Base-by-base conservation (phyloP, 1,140 invertebrate genomes). In the Musca vetustissima region DNA sequence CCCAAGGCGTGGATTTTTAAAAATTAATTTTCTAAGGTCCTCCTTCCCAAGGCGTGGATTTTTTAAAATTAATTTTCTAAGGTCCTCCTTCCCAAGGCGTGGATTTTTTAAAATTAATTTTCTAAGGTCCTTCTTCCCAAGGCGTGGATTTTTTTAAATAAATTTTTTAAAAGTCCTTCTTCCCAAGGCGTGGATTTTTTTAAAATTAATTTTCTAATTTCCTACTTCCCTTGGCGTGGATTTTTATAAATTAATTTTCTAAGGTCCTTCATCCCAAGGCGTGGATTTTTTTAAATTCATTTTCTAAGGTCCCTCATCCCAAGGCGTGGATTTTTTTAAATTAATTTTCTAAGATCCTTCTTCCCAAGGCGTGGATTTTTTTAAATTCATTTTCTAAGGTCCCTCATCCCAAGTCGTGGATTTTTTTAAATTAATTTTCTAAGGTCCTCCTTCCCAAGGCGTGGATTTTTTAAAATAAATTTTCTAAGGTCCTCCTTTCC, bases 371-470 rank as follows among this genome's bases (percentile, higher is more conserved):
- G 22, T 53, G 50, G 28, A 28, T 28, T 28, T 28, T 28, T 50
- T 13, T 52, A 67, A 67, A 67, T 32, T 53, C 53, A 67, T 53
- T 67, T 25, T 50, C 53, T 53, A 67, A 67, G 15, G 65, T 32
- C 17, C 17, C 9, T n/a, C 48, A 50, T 4, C 48, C 19, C 24
- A 28, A 66, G 50, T 4, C 28, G 28, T 28, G 28, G 28, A 28
- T 28, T 28, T 28, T 3, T 28, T 8, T 28, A 28, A 28, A 8
- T n/a, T n/a, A 28, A 28, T 28, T 4, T 28, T 28, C 8, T 28
- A 4, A 28, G 3, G 28, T 4, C 28, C 28, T 4, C 28, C 28
- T 4, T 4, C 28, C 3, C 28, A 28, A 28, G 8, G 8, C 28
- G 3, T 28, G 28, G 28, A 28, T 28, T 28, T 28, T 28, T 28